phyloP scores from a whole-genome alignment of 2,797 vertebrate species.

The Octomys mimax region DNA sequence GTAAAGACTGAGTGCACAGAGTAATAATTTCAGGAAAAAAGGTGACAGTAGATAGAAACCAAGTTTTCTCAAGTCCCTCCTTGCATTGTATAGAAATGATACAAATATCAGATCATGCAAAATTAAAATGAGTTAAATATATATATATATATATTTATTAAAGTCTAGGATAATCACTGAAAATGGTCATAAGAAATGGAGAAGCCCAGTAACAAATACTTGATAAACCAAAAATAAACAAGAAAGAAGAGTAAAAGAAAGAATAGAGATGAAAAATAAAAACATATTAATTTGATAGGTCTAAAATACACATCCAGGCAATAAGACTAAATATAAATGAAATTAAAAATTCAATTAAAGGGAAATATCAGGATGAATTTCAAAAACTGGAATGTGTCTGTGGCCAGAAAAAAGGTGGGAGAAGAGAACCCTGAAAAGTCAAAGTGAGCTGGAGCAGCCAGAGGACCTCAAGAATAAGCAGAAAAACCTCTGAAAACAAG shows the following conservation, averaged over 20 bases:
- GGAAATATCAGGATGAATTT: not conserved
- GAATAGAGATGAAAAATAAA: not conserved
- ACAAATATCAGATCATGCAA: not conserved
- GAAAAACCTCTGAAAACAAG: no score
- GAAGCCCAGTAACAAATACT: not conserved
- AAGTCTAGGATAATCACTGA: not conserved
- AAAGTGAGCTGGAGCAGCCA: no score
- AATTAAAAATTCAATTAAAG: constrained; percentile 18
- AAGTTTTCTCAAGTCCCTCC: not conserved
- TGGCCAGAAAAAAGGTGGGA: no score
- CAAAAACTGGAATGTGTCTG: not conserved
- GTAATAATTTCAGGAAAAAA: not conserved
- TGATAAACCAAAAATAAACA: not conserved
- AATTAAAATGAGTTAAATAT: not conserved
- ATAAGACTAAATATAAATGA: constrained; percentile 33
- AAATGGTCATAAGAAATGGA: not conserved
- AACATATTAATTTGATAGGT: not conserved
- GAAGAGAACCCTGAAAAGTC: no score
- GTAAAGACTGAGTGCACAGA: not conserved
- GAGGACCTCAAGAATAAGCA: no score
- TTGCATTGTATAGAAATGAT: not conserved
- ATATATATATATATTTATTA: not conserved
- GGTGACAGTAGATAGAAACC: not conserved
- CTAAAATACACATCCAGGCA: not conserved
- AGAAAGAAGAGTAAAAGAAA: not conserved